A percentile compares a stretch with the other conserved stretches of the same genome.
phyloP scores from a whole-genome alignment of 2,888 invertebrate genomes.

The Chironomus tentans region DNA sequence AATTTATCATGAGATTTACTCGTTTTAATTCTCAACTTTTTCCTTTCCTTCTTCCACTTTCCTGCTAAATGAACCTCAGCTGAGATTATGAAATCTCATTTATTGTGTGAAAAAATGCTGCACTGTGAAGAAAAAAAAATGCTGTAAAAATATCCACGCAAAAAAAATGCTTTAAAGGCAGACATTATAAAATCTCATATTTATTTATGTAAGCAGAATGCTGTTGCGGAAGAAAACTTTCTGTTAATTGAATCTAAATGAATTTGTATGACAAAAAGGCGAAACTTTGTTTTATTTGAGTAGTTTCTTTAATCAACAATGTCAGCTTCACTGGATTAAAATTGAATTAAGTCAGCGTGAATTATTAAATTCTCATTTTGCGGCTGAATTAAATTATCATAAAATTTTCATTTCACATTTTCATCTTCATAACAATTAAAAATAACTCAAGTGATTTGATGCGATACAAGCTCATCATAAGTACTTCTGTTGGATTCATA shows the following conservation, averaged over 20 bases:
- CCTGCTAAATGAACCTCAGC: too few species aligned
- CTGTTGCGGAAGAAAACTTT: neutral
- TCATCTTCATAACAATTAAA: neutral
- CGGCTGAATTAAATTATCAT: neutral
- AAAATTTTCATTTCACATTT: neutral
- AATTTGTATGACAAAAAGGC: neutral
- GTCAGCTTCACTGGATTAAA: neutral
- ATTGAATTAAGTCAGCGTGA: neutral
- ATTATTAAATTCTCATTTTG: neutral
- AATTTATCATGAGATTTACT: too few species aligned
- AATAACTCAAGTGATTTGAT: neutral
- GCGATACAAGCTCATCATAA: neutral
- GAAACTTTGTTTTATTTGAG: neutral
- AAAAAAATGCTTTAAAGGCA: neutral
- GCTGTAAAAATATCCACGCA: neutral
- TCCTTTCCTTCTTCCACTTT: too few species aligned
- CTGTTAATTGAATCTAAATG: neutral
- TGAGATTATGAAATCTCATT: neutral
- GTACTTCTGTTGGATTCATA: too few species aligned
- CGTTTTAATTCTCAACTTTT: too few species aligned
- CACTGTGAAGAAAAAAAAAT: neutral
- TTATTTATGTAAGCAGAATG: neutral
- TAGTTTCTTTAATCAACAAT: neutral
- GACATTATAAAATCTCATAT: neutral
- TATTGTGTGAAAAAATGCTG: neutral